phyloP scores from a whole-genome alignment of 1,140 invertebrate species.

The Hormaphis cornu region DNA sequence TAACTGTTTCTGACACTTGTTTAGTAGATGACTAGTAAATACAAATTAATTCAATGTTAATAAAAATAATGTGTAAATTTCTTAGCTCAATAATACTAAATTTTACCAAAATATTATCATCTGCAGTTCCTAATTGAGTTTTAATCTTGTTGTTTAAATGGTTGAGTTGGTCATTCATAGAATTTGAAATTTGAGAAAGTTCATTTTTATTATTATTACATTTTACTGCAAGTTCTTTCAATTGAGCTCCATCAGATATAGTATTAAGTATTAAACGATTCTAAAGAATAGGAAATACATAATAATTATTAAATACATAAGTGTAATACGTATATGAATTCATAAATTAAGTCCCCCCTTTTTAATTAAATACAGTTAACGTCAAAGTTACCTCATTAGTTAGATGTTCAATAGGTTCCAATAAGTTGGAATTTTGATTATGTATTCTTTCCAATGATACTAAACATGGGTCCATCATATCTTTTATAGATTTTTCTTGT shows the following conservation, averaged over 20 bases:
- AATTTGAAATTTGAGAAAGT: not conserved
- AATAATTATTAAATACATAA: not conserved
- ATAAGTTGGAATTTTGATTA: not conserved
- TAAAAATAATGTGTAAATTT: no score
- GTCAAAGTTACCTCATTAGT: not conserved
- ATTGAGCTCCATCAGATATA: slow-evolving; percentile 1
- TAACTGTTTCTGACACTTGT: not conserved
- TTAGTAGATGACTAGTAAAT: not conserved
- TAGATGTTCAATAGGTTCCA: slow-evolving; percentile 10
- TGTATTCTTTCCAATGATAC: slow-evolving; percentile 18
- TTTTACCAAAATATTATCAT: slow-evolving; percentile 5
- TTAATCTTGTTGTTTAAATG: not conserved
- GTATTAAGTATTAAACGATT: not conserved
- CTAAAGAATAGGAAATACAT: not conserved
- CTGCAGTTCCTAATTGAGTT: not conserved
- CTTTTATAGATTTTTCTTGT: not conserved
- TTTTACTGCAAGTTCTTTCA: not conserved
- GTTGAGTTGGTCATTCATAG: not conserved
- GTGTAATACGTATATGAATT: no score
- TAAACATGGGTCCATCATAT: not conserved
- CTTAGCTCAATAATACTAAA: no score
- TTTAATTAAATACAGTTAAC: not conserved
- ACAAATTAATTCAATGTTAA: not conserved
- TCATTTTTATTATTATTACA: not conserved
- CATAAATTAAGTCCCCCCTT: no score